Evolutionary conservation across 2,888 invertebrate genomes (phyloP), one percentile per base, ranked within the genome.

Genomic region (Epinotia bilunana): DNA sequence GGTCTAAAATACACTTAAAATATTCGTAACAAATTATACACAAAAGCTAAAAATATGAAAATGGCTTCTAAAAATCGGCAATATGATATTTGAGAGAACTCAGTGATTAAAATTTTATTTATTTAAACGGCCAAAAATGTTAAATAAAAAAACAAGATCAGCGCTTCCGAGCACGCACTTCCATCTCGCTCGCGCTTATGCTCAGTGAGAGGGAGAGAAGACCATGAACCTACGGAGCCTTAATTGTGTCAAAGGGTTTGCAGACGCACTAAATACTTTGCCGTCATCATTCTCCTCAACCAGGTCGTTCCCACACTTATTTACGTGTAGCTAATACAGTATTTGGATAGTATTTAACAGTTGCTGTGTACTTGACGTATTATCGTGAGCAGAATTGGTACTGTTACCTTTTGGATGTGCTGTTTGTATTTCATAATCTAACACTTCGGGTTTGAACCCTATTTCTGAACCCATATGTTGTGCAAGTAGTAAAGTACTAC

Each of bases 291-390:
- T 72, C 12, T 62, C 23, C 23, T 20, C 20, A 72, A 72, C 46
- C 28, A 57, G 55, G n/a, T 18, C 65, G 33, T 46, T 72, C 72
- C 46, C 72, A 72, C 72, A 43, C 3, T 57, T 12, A 60, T 72
- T 65, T 43, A 28, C 60, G 58, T 60, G 20, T 33, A 23, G 16
- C 16, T 63, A 55, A 53, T 28, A 18, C 49, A 7, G 6, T 46
- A 60, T 73, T 67, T 67, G 65, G 33, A 18, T 61, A 33, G 64
- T 11, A n/a, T 62, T 55, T 67, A 53, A 71, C 72, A 23, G 39
- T 13, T 6, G 9, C 11, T 69, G 43, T 62, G 58, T 73, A 39
- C 11, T 65, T 57, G 46, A 72, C 65, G 63, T 28, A 20, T 58
- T 68, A 68, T 60, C 64, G 18, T 28, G 33, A 18, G 20, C 46